Evolutionary conservation across 2,113 vertebrate genomes (phyloP).

Genomic region (Caretta caretta): DNA sequence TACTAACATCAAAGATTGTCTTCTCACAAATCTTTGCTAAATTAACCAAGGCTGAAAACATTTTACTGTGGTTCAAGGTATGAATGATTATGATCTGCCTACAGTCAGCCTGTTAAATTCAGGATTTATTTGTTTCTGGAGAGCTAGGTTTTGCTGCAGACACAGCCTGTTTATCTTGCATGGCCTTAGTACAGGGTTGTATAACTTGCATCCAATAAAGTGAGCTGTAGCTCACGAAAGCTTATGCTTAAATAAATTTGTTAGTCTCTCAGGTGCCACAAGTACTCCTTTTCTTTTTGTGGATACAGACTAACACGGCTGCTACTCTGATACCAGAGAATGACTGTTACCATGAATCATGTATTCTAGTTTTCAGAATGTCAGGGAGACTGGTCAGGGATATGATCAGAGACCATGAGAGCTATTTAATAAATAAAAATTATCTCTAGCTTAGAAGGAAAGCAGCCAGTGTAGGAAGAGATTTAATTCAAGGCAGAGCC

Average conservation of each 20-base stretch:
- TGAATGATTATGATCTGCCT: background rate
- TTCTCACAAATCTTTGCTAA: background rate
- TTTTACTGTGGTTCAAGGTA: background rate
- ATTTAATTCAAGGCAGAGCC: background rate
- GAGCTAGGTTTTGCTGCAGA: background rate
- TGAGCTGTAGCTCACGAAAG: too few relatives aligned
- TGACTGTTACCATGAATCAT: background rate
- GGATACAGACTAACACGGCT: too few relatives aligned
- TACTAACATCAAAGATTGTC: background rate
- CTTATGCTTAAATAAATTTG: too few relatives aligned
- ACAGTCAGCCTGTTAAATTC: background rate
- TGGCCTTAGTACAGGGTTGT: background rate
- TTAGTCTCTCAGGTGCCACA: too few relatives aligned
- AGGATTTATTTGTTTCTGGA: background rate
- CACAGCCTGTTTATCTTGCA: too few relatives aligned
- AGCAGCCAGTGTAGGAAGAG: background rate
- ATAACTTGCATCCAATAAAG: background rate
- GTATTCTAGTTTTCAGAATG: background rate
- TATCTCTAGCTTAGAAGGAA: background rate
- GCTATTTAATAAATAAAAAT: background rate
- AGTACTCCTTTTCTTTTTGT: too few relatives aligned
- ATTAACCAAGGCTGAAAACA: background rate
- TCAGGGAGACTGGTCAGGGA: background rate
- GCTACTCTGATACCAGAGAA: background rate
- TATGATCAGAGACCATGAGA: background rate